These are phyloP conservation scores for Leucophenga maculata DNA, from an alignment of 2,888 invertebrate species.

Conservation along the genomic window DNA sequence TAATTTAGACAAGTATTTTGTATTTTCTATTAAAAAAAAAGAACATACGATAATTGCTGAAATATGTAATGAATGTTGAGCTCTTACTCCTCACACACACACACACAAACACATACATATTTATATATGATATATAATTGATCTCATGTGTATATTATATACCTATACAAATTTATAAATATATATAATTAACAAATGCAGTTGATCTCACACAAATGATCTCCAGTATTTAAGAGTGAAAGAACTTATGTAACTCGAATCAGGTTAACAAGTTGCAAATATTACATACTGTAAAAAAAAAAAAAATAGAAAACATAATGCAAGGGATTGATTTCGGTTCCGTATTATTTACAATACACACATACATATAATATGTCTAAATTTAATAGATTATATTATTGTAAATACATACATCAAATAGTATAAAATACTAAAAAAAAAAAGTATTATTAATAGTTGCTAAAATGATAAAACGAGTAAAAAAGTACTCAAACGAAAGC, in stretches of 20 bases:
- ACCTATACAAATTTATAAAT: no score
- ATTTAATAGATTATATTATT: no score
- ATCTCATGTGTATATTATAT: background rate
- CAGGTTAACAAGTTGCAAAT: slow-evolving; percentile 8
- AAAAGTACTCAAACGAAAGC: no score
- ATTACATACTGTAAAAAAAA: background rate
- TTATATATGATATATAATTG: slow-evolving; percentile 3
- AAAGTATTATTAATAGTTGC: no score
- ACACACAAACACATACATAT: background rate
- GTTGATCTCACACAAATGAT: no score
- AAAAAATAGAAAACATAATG: slow-evolving; percentile 5
- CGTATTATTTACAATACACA: background rate
- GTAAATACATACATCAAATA: no score
- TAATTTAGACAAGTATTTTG: slow-evolving; percentile 17
- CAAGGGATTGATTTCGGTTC: slow-evolving; percentile 1
- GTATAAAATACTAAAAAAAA: no score
- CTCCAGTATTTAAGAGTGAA: background rate
- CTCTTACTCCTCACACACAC: background rate
- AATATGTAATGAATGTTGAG: background rate
- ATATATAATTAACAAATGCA: no score
- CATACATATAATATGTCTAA: no score
- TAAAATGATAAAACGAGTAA: no score
- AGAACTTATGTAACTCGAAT: slow-evolving; percentile 20
- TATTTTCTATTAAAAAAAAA: background rate
- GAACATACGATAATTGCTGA: background rate